Percentiles rank a stretch among this genome's conserved stretches.
phyloP scores from a whole-genome alignment of 2,113 vertebrate species.

The Arenaria interpres region DNA sequence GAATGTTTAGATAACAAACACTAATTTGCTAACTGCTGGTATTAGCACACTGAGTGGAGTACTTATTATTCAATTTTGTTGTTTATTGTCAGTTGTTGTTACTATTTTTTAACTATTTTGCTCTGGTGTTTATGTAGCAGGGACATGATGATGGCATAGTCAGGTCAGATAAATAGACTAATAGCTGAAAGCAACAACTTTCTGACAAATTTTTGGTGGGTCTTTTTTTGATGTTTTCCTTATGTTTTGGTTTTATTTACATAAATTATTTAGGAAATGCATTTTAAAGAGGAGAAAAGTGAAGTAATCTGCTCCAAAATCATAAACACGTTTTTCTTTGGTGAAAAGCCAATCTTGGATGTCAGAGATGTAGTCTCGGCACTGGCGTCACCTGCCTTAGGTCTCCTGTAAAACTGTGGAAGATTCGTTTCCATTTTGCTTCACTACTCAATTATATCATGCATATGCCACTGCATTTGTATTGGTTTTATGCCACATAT shows the following conservation, averaged over 20 bases:
- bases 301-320: neutral
- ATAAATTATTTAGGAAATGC: neutral
- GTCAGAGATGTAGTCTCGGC: neutral
- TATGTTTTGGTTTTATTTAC: neutral
- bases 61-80: neutral
- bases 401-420: neutral
- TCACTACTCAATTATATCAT: neutral
- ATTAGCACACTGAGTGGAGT: neutral
- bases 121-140: neutral
- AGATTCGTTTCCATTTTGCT: neutral
- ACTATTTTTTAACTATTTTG: neutral
- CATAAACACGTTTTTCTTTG: fast-evolving
- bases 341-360: neutral
- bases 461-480: neutral
- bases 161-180: neutral
- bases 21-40: neutral
- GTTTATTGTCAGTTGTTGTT: neutral
- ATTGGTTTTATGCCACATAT: neutral
- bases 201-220: neutral
- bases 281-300: neutral
- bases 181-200: neutral
- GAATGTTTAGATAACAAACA: neutral
- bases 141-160: too few relatives aligned
- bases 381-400: neutral
- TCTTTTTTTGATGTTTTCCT: neutral